phyloP scores from a whole-genome alignment of 64 coral and sea anemone genomes.

The Pocillopora verrucosa region DNA sequence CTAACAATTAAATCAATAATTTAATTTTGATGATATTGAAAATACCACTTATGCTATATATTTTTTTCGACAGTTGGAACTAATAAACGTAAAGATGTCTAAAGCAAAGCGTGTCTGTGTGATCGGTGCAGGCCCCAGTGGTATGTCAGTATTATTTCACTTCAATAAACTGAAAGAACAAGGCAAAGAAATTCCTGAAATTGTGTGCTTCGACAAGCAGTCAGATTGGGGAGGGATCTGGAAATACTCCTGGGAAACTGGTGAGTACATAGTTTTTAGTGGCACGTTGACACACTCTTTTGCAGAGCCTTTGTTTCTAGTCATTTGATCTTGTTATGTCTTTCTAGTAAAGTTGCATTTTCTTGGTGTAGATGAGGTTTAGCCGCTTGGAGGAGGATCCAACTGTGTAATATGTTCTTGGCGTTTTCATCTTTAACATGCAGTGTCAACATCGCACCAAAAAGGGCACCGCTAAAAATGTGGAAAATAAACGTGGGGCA shows the following conservation, averaged over 20 bases:
- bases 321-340: neutral
- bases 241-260: conserved; percentile 49
- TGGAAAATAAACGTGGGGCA: no score
- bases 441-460: no score
- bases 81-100: neutral
- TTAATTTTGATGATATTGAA: no score
- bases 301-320: neutral
- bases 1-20: no score
- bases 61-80: neutral
- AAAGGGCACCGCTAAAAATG: no score
- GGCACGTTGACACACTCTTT: neutral
- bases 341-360: no score
- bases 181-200: conserved; percentile 51
- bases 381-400: no score
- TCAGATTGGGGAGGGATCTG: conserved; percentile 48
- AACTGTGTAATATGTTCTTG: no score
- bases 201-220: conserved; percentile 53
- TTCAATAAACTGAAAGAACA: conserved; percentile 35
- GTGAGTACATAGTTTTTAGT: neutral
- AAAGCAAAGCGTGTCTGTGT: conserved; percentile 48
- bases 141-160: conserved; percentile 51
- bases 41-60: no score
- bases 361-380: no score
- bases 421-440: no score
- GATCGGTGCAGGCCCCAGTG: conserved; percentile 52